Base-by-base conservation (phyloP, 2,888 invertebrate genomes). In the Teleiodes luculella region DNA sequence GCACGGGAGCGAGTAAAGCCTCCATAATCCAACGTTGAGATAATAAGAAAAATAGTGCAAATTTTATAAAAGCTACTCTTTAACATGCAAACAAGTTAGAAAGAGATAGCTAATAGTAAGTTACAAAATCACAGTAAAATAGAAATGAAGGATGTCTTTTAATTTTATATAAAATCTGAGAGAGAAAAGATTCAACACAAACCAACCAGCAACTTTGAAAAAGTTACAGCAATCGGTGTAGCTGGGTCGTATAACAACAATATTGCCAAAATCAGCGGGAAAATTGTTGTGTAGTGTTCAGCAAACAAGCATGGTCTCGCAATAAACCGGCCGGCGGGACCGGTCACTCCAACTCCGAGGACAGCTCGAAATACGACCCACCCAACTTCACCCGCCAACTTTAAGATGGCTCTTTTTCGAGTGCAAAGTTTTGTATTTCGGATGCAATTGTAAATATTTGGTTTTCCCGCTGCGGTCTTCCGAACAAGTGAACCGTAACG, bases 381-480 rank as follows among this genome's bases (percentile, higher is more conserved):
- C 63, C 57, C 66, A 72, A 72, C 75, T 69, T 65, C 59, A 64
- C 57, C 64, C 65, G 60, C 62, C 66, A 77, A 78, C 78, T 83
- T 78, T 72, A 73, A 78, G 78, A 76, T 76, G 76, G 71, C 77
- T 76, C 74, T 79, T 81, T 80, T 80, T 80, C 70, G 67, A 78
- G 74, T 76, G 72, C 65, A 74, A 80, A 78, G 74, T 83, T 86
- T 79, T 74, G 74, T 83, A 78, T 84, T 83, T 80, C 70, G 70
- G 66, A 72, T 78, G 78, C 83, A 80, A 79, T 73, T 70, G 80
- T 76, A 83, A 83, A 82, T 80, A 80, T 86, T 83, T 79, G 76
- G 74, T 71, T 78, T 80, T 75, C 78, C 70, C 78, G 63, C 77
- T 80, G 79, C 78, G 78, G 79, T 74, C 73, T 78, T 78, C 75